Evolutionary conservation across 2,797 vertebrate species (phyloP).

Genomic region (Spinibarbus caldwelli): DNA sequence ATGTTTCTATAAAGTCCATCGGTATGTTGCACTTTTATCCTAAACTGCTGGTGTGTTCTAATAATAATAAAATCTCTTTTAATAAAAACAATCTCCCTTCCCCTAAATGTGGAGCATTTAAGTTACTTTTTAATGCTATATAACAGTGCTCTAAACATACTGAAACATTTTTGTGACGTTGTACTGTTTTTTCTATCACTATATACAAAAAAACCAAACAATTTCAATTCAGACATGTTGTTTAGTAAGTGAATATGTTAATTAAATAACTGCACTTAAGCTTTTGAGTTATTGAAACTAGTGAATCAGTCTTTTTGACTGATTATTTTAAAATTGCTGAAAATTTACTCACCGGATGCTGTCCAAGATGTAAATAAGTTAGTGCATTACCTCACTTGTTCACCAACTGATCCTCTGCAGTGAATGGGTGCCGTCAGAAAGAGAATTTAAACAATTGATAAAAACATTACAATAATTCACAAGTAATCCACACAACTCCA

Average conservation of each 20-base stretch:
- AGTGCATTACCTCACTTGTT: no score
- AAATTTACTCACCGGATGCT: neutral
- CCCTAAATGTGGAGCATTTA: neutral
- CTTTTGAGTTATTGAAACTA: neutral
- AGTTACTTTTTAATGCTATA: neutral
- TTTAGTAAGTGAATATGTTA: neutral
- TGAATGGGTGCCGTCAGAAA: neutral
- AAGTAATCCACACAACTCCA: no score
- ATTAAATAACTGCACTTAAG: neutral
- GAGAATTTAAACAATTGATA: neutral
- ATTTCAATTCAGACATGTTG: neutral
- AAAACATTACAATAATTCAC: neutral
- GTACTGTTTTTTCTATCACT: neutral
- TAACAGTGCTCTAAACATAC: constrained; percentile 10
- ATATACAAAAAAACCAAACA: neutral
- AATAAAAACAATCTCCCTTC: neutral
- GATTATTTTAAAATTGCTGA: neutral
- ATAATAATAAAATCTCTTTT: constrained; percentile 3
- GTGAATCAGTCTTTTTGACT: neutral
- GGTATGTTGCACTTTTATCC: constrained; percentile 58
- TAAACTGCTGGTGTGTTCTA: constrained; percentile 30
- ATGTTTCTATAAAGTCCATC: constrained; percentile 66
- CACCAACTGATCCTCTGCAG: neutral
- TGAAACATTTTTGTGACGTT: neutral
- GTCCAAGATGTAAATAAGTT: no score